Conservation (phyloP, 2,797 vertebrate species). For the Urosaurus nigricauda region DNA sequence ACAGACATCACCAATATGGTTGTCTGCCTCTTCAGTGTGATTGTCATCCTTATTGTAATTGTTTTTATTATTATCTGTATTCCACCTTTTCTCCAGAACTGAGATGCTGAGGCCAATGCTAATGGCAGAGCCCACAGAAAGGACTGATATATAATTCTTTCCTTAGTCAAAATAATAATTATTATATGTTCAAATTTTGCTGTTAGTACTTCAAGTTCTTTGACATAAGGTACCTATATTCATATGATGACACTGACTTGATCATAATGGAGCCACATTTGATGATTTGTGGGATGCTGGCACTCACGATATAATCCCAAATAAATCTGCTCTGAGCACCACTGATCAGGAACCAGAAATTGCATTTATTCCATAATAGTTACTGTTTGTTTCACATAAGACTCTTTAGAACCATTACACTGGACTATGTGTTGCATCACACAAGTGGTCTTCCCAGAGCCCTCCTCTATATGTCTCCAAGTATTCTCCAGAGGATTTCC, state of each 20-base stretch:
- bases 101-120: not conserved
- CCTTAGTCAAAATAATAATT: not conserved
- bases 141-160: not conserved
- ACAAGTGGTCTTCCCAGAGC: not conserved
- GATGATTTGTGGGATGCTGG: not conserved
- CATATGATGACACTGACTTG: not conserved
- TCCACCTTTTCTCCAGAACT: too few species aligned
- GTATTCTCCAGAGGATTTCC: not conserved
- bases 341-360: not conserved
- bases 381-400: not conserved
- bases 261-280: not conserved
- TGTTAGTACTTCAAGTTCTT: not conserved
- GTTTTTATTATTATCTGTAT: too few species aligned
- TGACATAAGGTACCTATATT: not conserved
- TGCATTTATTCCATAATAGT: not conserved
- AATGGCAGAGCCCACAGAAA: not conserved
- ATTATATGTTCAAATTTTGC: not conserved
- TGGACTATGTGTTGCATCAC: not conserved
- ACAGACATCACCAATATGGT: too few species aligned
- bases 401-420: not conserved
- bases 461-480: not conserved
- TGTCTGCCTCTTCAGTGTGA: too few species aligned
- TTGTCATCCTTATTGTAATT: too few species aligned
- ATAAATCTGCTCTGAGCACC: not conserved
- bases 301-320: not conserved